Evolutionary conservation across 2,113 vertebrate genomes (phyloP), one percentile per base, ranked within the genome.

Genomic region (Porphyrio hochstetteri): DNA sequence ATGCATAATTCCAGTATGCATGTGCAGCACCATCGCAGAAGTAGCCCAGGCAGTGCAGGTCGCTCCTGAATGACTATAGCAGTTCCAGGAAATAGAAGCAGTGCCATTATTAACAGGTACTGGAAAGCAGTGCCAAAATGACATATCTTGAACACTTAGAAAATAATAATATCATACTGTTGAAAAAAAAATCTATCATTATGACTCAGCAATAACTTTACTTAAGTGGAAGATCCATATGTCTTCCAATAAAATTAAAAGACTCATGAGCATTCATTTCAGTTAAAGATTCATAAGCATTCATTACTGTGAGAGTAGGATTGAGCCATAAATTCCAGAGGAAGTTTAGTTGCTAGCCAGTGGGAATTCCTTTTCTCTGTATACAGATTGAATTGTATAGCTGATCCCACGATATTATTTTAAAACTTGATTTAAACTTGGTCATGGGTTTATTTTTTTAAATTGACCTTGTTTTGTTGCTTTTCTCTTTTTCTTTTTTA

Each of bases 231-330:
- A 95, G 61, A 88, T 76, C 85, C 50, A 25, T 94, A 72, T 91
- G 74, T 92, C 69, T 82, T 86, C 72, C 77, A 75, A 59, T 81
- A 94, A 92, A 92, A 92, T 83, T 83, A 91, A 86, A 80, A 86
- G 76, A 77, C 50, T 92, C 59, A 50, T 71, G 90, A 63, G 65
- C 18, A 17, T 85, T 92, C 24, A 75, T 92, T 94, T 95, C 48
- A 86, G 25, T 86, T 74, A 81, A 95, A 95, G 38, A 91, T 88
- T 88, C n/a, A 77, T 88, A 77, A 88, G 23, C 11, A 40, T 78
- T 86, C 75, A 82, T 84, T 93, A 69, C 42, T 44, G 14, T 76
- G 70, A 76, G 25, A 88, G 31, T 28, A 40, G 52, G 48, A 76
- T 70, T 90, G 52, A 90, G 56, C 42, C 42, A 90, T 85, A 87